Conservation (phyloP, 2,113 vertebrate species). For the Eclectus roratus region DNA sequence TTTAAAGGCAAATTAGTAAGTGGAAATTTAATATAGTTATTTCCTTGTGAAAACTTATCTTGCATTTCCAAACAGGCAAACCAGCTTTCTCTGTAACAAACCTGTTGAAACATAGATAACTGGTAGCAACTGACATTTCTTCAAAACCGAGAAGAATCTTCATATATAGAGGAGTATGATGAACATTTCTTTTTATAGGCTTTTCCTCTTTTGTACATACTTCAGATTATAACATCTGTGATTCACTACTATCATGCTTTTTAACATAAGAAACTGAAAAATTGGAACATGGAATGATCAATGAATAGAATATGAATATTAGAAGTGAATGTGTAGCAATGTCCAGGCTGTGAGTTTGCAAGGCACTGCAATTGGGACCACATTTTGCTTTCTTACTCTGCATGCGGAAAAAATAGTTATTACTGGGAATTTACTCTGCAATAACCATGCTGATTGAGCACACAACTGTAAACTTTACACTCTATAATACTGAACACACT, state of each 20-base stretch:
- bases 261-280: background rate
- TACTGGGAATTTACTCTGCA: background rate
- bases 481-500: background rate
- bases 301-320: background rate
- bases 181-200: slow-evolving; percentile 1
- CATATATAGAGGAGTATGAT: background rate
- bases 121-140: background rate
- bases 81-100: background rate
- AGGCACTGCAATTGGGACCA: background rate
- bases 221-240: background rate
- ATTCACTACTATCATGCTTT: background rate
- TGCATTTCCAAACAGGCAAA: background rate
- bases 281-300: background rate
- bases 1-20: slow-evolving; percentile 37
- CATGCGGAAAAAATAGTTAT: background rate
- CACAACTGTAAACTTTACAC: background rate
- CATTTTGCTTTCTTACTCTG: background rate
- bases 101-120: background rate
- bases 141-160: background rate
- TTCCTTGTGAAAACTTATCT: slow-evolving; percentile 3
- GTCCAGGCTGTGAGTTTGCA: background rate
- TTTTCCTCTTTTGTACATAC: background rate
- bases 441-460: background rate
- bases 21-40: background rate
- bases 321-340: background rate